Evolutionary conservation across 2,113 vertebrate species (phyloP), one percentile per base, ranked within the genome.

Genomic region (Otus sunia): DNA sequence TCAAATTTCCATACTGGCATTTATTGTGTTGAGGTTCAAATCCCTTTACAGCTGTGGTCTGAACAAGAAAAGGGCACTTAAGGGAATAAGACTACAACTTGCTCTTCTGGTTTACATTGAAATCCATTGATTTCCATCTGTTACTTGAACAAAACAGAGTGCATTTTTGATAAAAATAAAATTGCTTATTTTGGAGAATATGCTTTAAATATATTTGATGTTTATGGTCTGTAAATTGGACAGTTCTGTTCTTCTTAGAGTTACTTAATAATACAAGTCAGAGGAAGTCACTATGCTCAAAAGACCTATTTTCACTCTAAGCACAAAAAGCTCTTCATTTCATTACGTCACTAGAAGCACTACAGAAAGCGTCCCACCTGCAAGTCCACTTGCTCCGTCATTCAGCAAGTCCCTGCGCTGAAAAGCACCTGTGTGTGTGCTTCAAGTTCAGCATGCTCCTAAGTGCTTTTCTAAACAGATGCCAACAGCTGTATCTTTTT

Each of bases 101-200:
- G 77, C 62, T 94, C 84, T 92, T 97, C 67, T 90, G 89, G 62
- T 91, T 74, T 95, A 86, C 89, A 95, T 90, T 96, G 97, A 94
- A 93, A 88, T 49, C 79, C 85, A 96, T 86, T 91, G 89, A 97
- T 94, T 96, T 95, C 71, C 89, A 86, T 91, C 74, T 94, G 71
- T 85, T 94, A 89, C 84, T 90, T 55, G 81, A 91, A 91, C 69
- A 95, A 85, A 92, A 66, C 34, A 69, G 69, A 86, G 86, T 85
- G 66, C 53, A 62, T 91, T 94, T 93, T 84, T 87, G 69, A 92
- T 90, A 90, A 95, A 97, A 96, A 95, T 95, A 92, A 92, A 97
- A 90, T 59, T 52, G 77, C 84, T 91, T 82, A 73, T 94, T 95
- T 95, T 82, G 84, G 86, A 95, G 86, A 87, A 71, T 76, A 69